These are phyloP conservation scores for Tethea ocularis DNA, from an alignment of 2,888 invertebrate species.

Conservation along the genomic window DNA sequence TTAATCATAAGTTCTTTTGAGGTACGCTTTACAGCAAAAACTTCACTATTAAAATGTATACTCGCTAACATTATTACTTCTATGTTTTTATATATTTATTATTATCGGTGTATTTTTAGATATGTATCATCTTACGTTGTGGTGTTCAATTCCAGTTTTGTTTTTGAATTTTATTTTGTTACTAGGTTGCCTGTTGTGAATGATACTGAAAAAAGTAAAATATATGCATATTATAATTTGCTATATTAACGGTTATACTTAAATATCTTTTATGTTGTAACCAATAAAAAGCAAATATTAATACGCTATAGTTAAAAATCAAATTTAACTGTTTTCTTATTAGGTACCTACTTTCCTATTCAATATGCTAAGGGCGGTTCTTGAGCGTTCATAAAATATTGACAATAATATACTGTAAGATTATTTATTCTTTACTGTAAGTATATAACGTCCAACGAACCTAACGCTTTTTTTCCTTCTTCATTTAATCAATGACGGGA, in stretches of 20 bases:
- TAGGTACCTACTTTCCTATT: too few species aligned
- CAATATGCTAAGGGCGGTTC: too few species aligned
- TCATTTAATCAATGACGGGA: too few species aligned
- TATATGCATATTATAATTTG: not conserved
- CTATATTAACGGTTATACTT: not conserved
- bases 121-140: constrained; percentile 3
- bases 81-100: not conserved
- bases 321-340: too few species aligned
- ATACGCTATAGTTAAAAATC: too few species aligned
- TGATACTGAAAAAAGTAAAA: not conserved
- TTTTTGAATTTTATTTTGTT: not conserved
- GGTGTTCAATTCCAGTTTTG: constrained; percentile 4
- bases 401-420: too few species aligned
- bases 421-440: too few species aligned
- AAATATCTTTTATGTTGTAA: too few species aligned
- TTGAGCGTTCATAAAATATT: too few species aligned
- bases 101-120: constrained; percentile 2
- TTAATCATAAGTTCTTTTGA: not conserved
- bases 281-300: too few species aligned
- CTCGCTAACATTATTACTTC: not conserved
- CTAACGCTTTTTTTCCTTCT: too few species aligned
- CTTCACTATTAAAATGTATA: not conserved
- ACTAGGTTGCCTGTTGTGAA: not conserved
- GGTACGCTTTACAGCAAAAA: constrained; percentile 2
- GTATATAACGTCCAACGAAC: too few species aligned